Evolutionary conservation across 2,888 invertebrate genomes (phyloP).

Genomic region (Melikaiella ostensackeni): DNA sequence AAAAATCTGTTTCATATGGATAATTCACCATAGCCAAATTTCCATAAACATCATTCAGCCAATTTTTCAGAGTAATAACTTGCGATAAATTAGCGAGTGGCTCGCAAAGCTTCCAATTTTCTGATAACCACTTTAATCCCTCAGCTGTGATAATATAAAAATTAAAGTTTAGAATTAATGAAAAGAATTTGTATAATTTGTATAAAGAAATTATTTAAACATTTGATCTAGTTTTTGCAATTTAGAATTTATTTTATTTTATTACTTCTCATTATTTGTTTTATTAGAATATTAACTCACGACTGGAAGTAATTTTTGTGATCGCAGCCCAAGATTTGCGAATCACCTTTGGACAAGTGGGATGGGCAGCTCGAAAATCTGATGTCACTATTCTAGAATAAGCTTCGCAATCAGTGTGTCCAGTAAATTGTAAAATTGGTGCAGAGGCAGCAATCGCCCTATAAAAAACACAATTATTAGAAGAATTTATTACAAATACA

Average conservation of each 20-base stretch:
- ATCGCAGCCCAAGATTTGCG: constrained; percentile 88
- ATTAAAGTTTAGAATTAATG: neutral
- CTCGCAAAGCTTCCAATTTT: constrained; percentile 87
- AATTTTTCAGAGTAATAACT: constrained; percentile 82
- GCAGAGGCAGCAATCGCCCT: constrained; percentile 96
- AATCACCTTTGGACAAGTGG: constrained; percentile 85
- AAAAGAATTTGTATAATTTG: too few species aligned
- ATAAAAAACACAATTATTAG: constrained; percentile 47
- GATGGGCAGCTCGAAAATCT: constrained; percentile 82
- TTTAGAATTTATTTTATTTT: too few species aligned
- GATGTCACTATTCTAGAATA: constrained; percentile 89
- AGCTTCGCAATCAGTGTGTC: constrained; percentile 87
- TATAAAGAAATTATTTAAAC: too few species aligned
- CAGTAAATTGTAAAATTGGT: constrained; percentile 92
- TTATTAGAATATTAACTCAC: constrained; percentile 74
- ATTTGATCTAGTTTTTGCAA: too few species aligned
- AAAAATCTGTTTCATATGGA: constrained; percentile 91
- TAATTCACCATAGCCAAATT: constrained; percentile 97
- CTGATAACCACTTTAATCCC: constrained; percentile 84
- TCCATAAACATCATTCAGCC: constrained; percentile 85
- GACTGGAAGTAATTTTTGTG: constrained; percentile 77
- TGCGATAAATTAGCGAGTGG: constrained; percentile 82
- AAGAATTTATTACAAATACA: too few species aligned
- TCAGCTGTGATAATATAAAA: constrained; percentile 77
- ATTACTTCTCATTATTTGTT: too few species aligned